Evolutionary conservation across 2,888 invertebrate species (phyloP).

Genomic region (Seira sanloemensis): DNA sequence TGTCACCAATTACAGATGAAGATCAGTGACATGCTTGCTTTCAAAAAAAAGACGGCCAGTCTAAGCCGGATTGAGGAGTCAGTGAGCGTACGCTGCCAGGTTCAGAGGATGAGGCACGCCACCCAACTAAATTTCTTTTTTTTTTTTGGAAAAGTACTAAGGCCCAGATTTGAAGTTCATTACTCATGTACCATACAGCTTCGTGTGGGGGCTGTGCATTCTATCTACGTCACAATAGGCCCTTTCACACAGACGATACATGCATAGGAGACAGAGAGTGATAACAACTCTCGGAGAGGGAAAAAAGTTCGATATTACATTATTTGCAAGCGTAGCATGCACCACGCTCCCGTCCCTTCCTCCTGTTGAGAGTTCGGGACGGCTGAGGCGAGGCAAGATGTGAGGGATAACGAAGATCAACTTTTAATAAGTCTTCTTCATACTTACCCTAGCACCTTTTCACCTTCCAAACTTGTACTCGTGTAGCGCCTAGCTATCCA

Average conservation of each 20-base stretch:
- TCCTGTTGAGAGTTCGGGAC: neutral
- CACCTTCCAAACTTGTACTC: too few species aligned
- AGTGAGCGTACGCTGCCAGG: neutral
- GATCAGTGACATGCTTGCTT: neutral
- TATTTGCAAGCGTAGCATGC: neutral
- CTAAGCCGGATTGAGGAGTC: neutral
- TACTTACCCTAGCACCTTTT: neutral
- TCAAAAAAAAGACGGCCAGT: neutral
- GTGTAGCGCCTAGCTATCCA: too few species aligned
- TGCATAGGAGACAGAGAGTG: neutral
- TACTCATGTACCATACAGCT: too few species aligned
- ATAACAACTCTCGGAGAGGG: neutral
- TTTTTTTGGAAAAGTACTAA: neutral
- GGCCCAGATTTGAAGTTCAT: neutral
- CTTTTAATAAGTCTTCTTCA: slow-evolving; percentile 10
- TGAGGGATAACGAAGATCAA: slow-evolving; percentile 13
- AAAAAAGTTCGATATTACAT: neutral
- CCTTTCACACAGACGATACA: too few species aligned
- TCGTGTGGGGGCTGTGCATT: too few species aligned
- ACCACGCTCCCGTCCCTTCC: neutral
- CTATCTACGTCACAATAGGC: too few species aligned
- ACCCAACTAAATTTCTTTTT: too few species aligned
- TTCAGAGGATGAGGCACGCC: too few species aligned
- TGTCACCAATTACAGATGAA: slow-evolving; percentile 13
- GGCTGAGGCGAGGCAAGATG: neutral